Evolutionary conservation across 2,888 invertebrate genomes (phyloP).

Genomic region (Encarsia formosa): DNA sequence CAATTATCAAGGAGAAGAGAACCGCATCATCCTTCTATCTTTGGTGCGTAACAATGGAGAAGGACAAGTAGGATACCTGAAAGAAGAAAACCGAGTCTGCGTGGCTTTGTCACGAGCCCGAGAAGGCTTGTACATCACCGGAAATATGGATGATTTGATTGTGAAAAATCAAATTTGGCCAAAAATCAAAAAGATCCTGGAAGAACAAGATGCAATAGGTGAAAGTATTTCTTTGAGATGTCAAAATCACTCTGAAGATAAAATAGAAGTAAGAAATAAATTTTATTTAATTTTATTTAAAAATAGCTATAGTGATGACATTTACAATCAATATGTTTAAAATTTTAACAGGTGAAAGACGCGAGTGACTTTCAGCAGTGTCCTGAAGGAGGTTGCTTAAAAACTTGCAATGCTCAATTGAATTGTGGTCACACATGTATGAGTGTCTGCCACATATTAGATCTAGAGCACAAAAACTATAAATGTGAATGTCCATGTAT

Average conservation of each 20-base stretch:
- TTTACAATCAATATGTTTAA: too few species aligned
- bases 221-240: background rate
- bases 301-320: too few species aligned
- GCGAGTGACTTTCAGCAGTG: conserved; percentile 1
- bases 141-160: background rate
- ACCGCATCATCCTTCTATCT: conserved; percentile 12
- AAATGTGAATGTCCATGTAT: background rate
- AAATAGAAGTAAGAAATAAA: too few species aligned
- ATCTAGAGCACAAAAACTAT: conserved; percentile 4
- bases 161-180: background rate
- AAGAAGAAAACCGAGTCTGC: too few species aligned
- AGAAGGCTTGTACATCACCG: conserved; percentile 1
- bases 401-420: background rate
- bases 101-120: conserved; percentile 5
- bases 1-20: too few species aligned
- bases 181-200: background rate
- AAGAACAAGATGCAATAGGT: background rate
- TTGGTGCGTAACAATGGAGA: conserved; percentile 11
- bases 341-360: background rate
- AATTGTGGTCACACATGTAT: conserved; percentile 8
- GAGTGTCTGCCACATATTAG: conserved; percentile 7
- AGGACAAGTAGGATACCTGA: conserved; percentile 11
- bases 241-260: background rate
- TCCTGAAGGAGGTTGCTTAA: conserved; percentile 10
- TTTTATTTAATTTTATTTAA: too few species aligned